phyloP scores from a whole-genome alignment of 2,797 vertebrate species.

The Urosaurus nigricauda region DNA sequence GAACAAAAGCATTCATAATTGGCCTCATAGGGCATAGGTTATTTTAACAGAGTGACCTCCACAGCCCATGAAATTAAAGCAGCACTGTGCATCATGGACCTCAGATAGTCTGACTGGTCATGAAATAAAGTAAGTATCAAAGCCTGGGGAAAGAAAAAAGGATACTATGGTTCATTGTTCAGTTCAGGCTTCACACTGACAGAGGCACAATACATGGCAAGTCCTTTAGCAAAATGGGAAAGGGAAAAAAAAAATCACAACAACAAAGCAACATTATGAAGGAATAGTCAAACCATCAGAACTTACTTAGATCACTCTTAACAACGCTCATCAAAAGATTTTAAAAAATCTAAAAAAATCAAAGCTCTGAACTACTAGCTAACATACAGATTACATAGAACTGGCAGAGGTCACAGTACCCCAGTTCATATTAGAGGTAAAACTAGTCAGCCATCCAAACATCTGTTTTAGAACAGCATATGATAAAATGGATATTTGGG shows the following conservation, averaged over 20 bases:
- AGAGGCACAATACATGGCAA: background rate
- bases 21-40: background rate
- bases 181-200: background rate
- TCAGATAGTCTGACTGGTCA: background rate
- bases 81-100: background rate
- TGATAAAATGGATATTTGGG: background rate
- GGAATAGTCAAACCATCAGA: background rate
- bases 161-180: background rate
- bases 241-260: background rate
- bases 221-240: background rate
- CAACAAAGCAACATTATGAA: background rate
- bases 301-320: background rate
- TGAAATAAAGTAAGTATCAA: constrained; percentile 1
- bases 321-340: background rate
- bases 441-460: background rate
- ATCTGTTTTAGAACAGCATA: background rate
- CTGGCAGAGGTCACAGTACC: background rate
- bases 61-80: background rate
- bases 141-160: background rate
- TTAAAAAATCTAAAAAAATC: background rate
- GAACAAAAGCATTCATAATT: background rate
- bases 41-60: background rate
- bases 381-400: background rate
- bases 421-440: background rate
- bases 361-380: background rate